A percentile compares a stretch with the other conserved stretches of the same genome.
phyloP scores from a whole-genome alignment of 2,888 invertebrate genomes.

The Maniola hyperantus region DNA sequence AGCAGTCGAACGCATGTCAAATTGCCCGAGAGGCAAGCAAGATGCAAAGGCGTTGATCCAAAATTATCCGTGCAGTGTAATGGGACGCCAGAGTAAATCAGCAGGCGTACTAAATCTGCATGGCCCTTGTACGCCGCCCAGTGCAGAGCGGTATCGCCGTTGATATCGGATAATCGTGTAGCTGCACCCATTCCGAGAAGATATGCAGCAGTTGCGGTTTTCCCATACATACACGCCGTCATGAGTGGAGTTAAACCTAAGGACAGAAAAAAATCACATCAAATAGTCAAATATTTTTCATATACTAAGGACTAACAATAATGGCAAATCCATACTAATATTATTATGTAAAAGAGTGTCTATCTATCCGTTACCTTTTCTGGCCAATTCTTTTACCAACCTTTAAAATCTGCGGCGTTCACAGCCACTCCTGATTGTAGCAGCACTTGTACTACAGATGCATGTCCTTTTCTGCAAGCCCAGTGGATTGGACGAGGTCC shows the following conservation, averaged over 20 bases:
- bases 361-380: too few relatives aligned
- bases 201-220: slow-evolving; percentile 94
- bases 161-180: slow-evolving; percentile 93
- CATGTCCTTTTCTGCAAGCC: slow-evolving; percentile 96
- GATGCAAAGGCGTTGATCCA: slow-evolving; percentile 94
- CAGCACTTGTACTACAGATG: slow-evolving; percentile 91
- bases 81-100: slow-evolving; percentile 96
- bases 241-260: slow-evolving; percentile 92
- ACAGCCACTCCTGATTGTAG: slow-evolving; percentile 93
- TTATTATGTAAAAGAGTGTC: too few relatives aligned
- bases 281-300: not conserved
- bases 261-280: slow-evolving; percentile 11
- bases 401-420: slow-evolving; percentile 95
- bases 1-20: slow-evolving; percentile 92
- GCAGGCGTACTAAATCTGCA: slow-evolving; percentile 91
- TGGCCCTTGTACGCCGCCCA: slow-evolving; percentile 98
- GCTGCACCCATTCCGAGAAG: slow-evolving; percentile 94
- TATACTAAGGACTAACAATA: too few relatives aligned
- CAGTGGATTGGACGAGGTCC: slow-evolving; percentile 96
- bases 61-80: slow-evolving; percentile 95
- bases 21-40: slow-evolving; percentile 94
- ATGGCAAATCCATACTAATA: too few relatives aligned
- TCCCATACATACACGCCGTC: slow-evolving; percentile 96
- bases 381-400: slow-evolving; percentile 55
- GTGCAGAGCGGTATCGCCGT: slow-evolving; percentile 95